phyloP scores from a whole-genome alignment of 2,797 vertebrate species.

The Orientallactaga sibirica region DNA sequence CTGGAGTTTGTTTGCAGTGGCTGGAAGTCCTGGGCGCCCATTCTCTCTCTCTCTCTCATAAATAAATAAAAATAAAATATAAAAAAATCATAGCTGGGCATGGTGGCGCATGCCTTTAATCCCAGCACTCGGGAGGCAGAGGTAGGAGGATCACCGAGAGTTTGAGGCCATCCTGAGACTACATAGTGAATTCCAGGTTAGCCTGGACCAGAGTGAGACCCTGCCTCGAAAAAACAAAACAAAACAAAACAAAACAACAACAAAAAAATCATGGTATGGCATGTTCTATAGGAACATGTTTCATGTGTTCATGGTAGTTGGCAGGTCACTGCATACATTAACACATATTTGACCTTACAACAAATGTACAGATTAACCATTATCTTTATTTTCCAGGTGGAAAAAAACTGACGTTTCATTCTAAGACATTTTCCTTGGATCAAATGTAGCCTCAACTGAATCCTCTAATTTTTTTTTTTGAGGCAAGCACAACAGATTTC shows the following conservation, averaged over 20 bases:
- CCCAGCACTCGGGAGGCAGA: too few relatives aligned
- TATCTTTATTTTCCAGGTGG: constrained; percentile 23
- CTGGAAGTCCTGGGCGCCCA: too few relatives aligned
- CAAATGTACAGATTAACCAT: not conserved
- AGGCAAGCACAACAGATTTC: too few relatives aligned
- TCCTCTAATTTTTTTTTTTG: not conserved
- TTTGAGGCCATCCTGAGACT: too few relatives aligned
- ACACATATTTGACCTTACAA: not conserved
- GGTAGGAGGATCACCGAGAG: too few relatives aligned
- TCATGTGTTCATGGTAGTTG: not conserved
- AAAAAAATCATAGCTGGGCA: too few relatives aligned
- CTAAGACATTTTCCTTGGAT: not conserved
- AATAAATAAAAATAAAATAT: too few relatives aligned
- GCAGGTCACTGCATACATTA: not conserved
- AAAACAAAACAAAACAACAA: not conserved
- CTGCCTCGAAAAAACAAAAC: not conserved
- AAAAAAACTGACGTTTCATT: not conserved
- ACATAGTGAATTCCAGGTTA: too few relatives aligned
- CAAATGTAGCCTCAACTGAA: not conserved
- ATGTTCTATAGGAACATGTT: not conserved
- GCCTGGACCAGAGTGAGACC: too few relatives aligned
- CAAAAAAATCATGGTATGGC: not conserved
- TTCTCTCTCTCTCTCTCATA: too few relatives aligned
- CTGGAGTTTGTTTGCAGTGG: too few relatives aligned
- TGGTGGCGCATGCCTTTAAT: too few relatives aligned